Conservation (phyloP, 2,888 invertebrate species). For the Trichopria drosophilae region DNA sequence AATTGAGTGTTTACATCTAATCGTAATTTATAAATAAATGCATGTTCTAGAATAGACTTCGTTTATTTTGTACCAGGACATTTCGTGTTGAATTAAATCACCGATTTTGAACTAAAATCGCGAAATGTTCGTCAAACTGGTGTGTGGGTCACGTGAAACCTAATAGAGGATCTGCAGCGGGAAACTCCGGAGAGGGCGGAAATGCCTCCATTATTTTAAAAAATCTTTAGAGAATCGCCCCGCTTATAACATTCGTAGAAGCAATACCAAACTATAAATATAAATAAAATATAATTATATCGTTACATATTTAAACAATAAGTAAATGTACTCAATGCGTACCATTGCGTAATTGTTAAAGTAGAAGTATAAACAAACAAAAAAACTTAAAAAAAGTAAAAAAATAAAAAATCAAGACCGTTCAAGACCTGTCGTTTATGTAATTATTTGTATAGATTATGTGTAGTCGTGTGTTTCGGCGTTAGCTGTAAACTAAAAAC, state of each 20-base stretch:
- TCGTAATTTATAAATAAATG: no score
- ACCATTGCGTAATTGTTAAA: slow-evolving; percentile 10
- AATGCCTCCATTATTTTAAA: slow-evolving; percentile 4
- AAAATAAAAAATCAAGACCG: slow-evolving; percentile 15
- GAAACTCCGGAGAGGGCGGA: slow-evolving; percentile 36
- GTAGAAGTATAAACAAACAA: slow-evolving; percentile 16
- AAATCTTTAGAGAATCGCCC: slow-evolving; percentile 15
- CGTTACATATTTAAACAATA: slow-evolving; percentile 19
- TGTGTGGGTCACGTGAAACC: slow-evolving; percentile 40
- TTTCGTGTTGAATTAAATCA: no score
- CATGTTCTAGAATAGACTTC: no score
- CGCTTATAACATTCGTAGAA: slow-evolving; percentile 43
- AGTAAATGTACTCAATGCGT: neutral
- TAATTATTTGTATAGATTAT: slow-evolving; percentile 16
- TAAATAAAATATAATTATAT: slow-evolving; percentile 23
- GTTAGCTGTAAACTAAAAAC: no score
- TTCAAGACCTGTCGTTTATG: slow-evolving; percentile 26
- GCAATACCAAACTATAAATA: slow-evolving; percentile 41
- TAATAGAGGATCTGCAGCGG: slow-evolving; percentile 47
- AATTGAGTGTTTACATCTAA: slow-evolving; percentile 32
- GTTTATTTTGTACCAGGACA: no score
- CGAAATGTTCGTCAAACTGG: slow-evolving; percentile 37
- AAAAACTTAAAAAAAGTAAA: slow-evolving; percentile 20
- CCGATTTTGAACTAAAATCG: slow-evolving; percentile 3
- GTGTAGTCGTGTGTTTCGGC: slow-evolving; percentile 25